These are phyloP conservation scores for Chrysotoxum bicinctum DNA, from an alignment of 2,888 invertebrate genomes.

Conservation along the genomic window DNA sequence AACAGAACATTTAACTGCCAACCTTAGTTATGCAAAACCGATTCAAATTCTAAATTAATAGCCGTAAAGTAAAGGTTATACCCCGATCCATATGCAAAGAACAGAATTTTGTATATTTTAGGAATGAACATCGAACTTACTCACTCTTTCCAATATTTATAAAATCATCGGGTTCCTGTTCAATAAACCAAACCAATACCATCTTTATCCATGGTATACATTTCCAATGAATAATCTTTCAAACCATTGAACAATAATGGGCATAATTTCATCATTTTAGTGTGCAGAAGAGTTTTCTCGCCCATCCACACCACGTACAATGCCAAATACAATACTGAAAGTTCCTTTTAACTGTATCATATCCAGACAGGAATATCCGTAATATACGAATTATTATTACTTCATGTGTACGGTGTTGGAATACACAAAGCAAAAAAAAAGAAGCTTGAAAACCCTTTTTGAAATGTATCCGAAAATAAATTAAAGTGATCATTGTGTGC, in stretches of 20 bases:
- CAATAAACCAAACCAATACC: background rate
- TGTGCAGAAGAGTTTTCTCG: conserved; percentile 7
- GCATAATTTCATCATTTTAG: conserved; percentile 50
- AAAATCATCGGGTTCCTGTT: background rate
- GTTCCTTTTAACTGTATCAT: background rate
- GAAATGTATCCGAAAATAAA: conserved; percentile 15
- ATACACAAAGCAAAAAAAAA: background rate
- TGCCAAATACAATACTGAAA: background rate
- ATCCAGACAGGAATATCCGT: background rate
- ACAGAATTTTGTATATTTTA: too few species aligned
- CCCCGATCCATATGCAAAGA: too few species aligned
- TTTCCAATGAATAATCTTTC: conserved; percentile 50
- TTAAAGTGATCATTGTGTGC: conserved; percentile 28
- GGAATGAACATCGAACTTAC: background rate
- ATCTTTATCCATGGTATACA: conserved; percentile 1
- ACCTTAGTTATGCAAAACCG: too few species aligned
- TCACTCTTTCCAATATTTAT: background rate
- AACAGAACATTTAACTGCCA: too few species aligned
- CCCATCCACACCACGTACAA: background rate
- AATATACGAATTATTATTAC: background rate
- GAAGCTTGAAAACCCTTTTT: conserved; percentile 10
- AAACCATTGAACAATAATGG: conserved; percentile 54
- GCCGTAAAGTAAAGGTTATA: too few species aligned
- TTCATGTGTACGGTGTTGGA: background rate
- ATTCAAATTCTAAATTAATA: too few species aligned